phyloP scores from a whole-genome alignment of 2,797 vertebrate genomes.

The Xyrichtys novacula region DNA sequence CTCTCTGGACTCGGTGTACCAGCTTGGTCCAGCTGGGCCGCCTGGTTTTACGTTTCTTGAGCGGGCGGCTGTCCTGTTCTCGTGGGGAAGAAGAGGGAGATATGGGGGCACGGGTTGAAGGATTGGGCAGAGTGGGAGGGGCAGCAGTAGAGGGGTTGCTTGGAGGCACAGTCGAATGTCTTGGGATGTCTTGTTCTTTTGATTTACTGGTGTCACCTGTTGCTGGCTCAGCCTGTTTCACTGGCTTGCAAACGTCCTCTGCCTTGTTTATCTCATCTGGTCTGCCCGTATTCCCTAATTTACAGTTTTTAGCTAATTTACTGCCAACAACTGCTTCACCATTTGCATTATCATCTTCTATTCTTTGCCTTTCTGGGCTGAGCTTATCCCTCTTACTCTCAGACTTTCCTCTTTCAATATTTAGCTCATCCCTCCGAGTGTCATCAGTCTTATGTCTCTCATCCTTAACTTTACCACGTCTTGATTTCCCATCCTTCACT shows the following conservation, averaged over 20 bases:
- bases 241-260: slow-evolving; percentile 64
- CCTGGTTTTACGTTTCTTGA: slow-evolving; percentile 94
- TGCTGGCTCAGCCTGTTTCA: slow-evolving; percentile 67
- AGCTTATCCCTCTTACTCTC: slow-evolving; percentile 70
- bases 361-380: slow-evolving; percentile 63
- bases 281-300: slow-evolving; percentile 45
- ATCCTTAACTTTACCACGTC: slow-evolving; percentile 65
- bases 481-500: slow-evolving; percentile 69
- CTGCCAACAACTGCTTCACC: slow-evolving; percentile 46
- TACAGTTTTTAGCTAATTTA: slow-evolving; percentile 61
- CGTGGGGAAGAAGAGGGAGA: slow-evolving; percentile 68
- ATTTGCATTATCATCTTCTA: slow-evolving; percentile 57
- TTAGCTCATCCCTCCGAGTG: slow-evolving; percentile 58
- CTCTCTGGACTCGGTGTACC: slow-evolving; percentile 84
- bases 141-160: slow-evolving; percentile 59
- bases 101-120: slow-evolving; percentile 55
- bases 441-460: slow-evolving; percentile 57
- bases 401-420: slow-evolving; percentile 60
- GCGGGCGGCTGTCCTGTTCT: slow-evolving; percentile 86
- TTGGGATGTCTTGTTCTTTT: slow-evolving; percentile 73
- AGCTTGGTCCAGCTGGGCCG: slow-evolving; percentile 92
- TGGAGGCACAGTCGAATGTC: slow-evolving; percentile 65
- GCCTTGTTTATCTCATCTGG: slow-evolving; percentile 59
- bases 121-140: slow-evolving; percentile 49
- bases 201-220: slow-evolving; percentile 76